Evolutionary conservation across 2,888 invertebrate genomes (phyloP), one percentile per base, ranked within the genome.

Genomic region (Volucella zonaria): DNA sequence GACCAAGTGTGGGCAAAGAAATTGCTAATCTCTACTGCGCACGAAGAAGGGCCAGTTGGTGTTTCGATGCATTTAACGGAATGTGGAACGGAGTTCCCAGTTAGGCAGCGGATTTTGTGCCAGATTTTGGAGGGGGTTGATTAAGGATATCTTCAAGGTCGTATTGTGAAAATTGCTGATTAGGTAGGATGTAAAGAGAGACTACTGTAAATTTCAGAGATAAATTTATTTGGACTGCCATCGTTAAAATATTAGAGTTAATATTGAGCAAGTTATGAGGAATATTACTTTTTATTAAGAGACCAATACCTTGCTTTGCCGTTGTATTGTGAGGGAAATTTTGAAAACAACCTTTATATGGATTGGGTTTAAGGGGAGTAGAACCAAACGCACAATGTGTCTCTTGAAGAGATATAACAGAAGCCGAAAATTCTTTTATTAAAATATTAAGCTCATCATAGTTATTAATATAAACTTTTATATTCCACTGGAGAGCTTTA

Each of bases 361-460:
- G 8, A 38, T 78, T 73, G n/a, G 82, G 74, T 10, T 10, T n/a
- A 23, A 11, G 23, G 23, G 67, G 58, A 4, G 11, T 61, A 31
- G 31, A 52, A n/a, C 43, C 56, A 23, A 38, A 54, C 18, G 78
- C 71, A n/a, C 71, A 23, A 47, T 86, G 71, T 1, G 78, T 86
- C 74, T 87, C 85, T 62, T 87, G 86, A 8, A 83, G 58, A 52
- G 75, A 74, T 49, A 87, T 81, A 58, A 82, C 45, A 67, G 74
- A 68, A 8, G 86, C 80, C 3, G 59, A 71, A n/a, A 51, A 12
- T 8, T 71, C 23, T 31, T 59, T 61, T 8, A 71, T 61, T n/a
- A 71, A 40, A 8, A 71, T 14, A 9, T 38, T 15, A 10, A 70
- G 15, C 18, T 71, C 71, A 18, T 58, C 49, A 10, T 58, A 40